Percentiles rank a stretch among this genome's conserved stretches.
These are phyloP conservation scores for Cynaeus angustus DNA, from an alignment of 2,888 invertebrate species.

Conservation along the genomic window DNA sequence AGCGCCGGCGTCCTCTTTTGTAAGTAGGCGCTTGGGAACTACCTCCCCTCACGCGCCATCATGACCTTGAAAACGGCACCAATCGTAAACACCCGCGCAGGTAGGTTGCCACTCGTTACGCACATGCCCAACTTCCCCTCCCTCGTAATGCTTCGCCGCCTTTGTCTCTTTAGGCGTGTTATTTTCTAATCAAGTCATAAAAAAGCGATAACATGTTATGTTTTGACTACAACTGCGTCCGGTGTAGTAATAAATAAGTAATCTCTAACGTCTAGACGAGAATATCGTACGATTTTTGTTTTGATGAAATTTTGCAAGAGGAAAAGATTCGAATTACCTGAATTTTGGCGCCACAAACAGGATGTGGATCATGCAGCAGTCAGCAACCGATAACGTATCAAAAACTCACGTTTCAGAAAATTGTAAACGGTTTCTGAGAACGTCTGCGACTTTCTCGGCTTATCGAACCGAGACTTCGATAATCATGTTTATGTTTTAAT, in stretches of 20 bases:
- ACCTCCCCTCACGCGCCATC: constrained; percentile 8
- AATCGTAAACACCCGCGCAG: background rate
- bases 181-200: background rate
- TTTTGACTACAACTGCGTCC: constrained; percentile 41
- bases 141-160: no score
- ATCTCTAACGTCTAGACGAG: constrained; percentile 38
- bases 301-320: constrained; percentile 9
- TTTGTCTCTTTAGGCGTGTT: background rate
- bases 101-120: background rate
- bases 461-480: background rate
- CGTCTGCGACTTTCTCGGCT: background rate
- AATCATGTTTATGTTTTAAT: background rate
- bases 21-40: background rate
- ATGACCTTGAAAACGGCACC: background rate
- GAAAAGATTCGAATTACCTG: background rate
- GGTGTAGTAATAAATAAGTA: constrained; percentile 32
- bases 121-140: background rate
- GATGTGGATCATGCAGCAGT: constrained; percentile 3
- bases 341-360: constrained; percentile 11
- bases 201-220: constrained; percentile 14
- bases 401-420: background rate
- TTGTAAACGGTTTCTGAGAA: background rate
- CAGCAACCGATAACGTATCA: background rate
- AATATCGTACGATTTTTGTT: constrained; percentile 40
- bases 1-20: background rate